phyloP scores from a whole-genome alignment of 1,140 invertebrate genomes.

The Eriocheir sinensis region DNA sequence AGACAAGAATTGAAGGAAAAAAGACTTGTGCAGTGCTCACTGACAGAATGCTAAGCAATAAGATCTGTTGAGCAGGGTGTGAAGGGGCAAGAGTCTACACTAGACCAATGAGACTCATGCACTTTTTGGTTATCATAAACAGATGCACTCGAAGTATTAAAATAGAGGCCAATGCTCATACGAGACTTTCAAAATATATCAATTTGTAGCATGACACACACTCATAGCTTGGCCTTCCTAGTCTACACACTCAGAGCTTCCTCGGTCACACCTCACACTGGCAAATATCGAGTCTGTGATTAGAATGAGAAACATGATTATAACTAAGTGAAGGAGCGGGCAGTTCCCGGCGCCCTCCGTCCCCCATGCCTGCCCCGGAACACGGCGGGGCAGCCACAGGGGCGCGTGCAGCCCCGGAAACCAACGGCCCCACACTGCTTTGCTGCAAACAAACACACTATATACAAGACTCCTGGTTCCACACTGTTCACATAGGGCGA shows the following conservation, averaged over 20 bases:
- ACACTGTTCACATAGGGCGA: slow-evolving; percentile 77
- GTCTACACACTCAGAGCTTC: slow-evolving; percentile 77
- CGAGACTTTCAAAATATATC: slow-evolving; percentile 74
- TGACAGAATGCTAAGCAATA: slow-evolving; percentile 72
- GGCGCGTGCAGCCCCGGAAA: neutral
- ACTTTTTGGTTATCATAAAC: slow-evolving; percentile 68
- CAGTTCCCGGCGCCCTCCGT: slow-evolving; percentile 48
- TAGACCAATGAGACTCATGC: slow-evolving; percentile 75
- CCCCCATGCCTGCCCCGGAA: neutral
- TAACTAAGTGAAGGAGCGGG: slow-evolving; percentile 41
- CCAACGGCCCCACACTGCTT: neutral
- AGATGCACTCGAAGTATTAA: slow-evolving; percentile 74
- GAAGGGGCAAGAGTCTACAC: slow-evolving; percentile 75
- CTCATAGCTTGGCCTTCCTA: slow-evolving; percentile 77
- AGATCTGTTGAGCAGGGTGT: slow-evolving; percentile 70
- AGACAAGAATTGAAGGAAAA: slow-evolving; percentile 51
- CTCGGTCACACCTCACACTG: slow-evolving; percentile 77
- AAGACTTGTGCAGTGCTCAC: slow-evolving; percentile 71
- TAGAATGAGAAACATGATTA: slow-evolving; percentile 75
- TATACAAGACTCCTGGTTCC: slow-evolving; percentile 77
- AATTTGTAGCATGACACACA: slow-evolving; percentile 77
- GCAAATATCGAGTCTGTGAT: slow-evolving; percentile 76
- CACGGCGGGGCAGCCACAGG: neutral
- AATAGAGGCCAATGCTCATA: slow-evolving; percentile 77
- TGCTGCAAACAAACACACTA: slow-evolving; percentile 75